phyloP scores from a whole-genome alignment of 1,140 invertebrate genomes.

The Drosophila repletoides region DNA sequence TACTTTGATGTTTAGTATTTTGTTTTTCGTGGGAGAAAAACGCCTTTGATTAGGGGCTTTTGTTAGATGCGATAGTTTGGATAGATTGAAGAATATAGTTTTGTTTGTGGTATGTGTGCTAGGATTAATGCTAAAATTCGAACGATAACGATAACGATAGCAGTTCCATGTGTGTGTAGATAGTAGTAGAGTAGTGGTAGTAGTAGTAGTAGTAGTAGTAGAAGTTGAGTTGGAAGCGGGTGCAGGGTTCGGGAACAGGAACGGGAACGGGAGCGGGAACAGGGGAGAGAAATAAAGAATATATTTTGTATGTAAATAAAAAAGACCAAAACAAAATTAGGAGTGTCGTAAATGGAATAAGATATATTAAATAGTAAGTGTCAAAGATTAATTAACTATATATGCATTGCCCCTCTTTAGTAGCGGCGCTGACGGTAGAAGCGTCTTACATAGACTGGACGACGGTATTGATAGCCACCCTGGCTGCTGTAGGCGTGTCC shows the following conservation, averaged over 20 bases:
- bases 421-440: slow-evolving; percentile 75
- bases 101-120: slow-evolving; percentile 52
- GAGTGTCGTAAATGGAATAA: slow-evolving; percentile 41
- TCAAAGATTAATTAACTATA: slow-evolving; percentile 49
- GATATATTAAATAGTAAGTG: slow-evolving; percentile 67
- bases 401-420: slow-evolving; percentile 56
- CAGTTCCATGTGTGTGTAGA: slow-evolving; percentile 30
- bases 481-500: slow-evolving; percentile 67
- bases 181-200: slow-evolving; percentile 19
- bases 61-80: slow-evolving; percentile 57
- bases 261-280: slow-evolving; percentile 29
- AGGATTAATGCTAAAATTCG: slow-evolving; percentile 59
- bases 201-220: slow-evolving; percentile 12
- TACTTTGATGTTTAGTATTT: slow-evolving; percentile 66
- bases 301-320: slow-evolving; percentile 44
- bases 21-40: slow-evolving; percentile 36
- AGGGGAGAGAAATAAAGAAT: slow-evolving; percentile 21
- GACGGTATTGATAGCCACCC: slow-evolving; percentile 73
- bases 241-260: slow-evolving; percentile 27
- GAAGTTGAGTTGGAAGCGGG: slow-evolving; percentile 11
- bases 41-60: slow-evolving; percentile 42
- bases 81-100: slow-evolving; percentile 24
- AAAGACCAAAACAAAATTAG: slow-evolving; percentile 46
- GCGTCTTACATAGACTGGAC: slow-evolving; percentile 79
- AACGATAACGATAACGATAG: slow-evolving; percentile 24